Evolutionary conservation across 2,888 invertebrate genomes (phyloP), one percentile per base, ranked within the genome.

Genomic region (Lasioglossum lativentre): DNA sequence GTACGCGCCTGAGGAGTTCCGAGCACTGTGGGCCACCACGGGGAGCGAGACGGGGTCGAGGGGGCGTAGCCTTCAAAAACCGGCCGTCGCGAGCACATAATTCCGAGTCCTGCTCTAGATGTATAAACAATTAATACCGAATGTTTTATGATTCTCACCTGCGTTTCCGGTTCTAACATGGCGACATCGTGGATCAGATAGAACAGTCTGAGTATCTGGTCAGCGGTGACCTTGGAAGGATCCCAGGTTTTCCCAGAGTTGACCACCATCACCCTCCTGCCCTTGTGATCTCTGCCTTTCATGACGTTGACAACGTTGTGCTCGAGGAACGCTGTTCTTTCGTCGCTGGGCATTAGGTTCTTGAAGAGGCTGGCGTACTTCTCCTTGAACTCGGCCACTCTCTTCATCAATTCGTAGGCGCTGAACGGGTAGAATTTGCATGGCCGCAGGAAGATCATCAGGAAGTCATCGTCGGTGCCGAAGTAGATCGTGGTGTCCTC

Each of bases 401-500:
- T 96, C 93, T 97, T 97, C 97, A 98, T 97, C 97, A 98, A 95
- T 93, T 97, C 97, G 81, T 97, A 95, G 0, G 98, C 98, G 95
- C 98, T 98, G 91, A 98, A 96, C 0, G 98, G 97, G 91, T 98
- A 98, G 95, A 96, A 98, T 94, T 98, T 98, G 95, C 97, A 97
- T 42, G 98, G 97, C 83, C 98, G 96, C 82, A 98, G 95, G 93
- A 98, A 98, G 86, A 97, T 97, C n/a, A 97, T 96, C 16, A 98
- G 96, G 70, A 97, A 96, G 52, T 97, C 97, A 90, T 98, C 98
- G 90, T 97, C 97, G 68, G 97, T 97, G 83, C 96, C 96, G 92
- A 95, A 98, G 93, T 96, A 96, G 79, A 98, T 93, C 85, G 97
- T 97, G 74, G 96, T 96, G 89, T 96, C 96, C 91, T 97, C 97